phyloP scores from a whole-genome alignment of 1,140 invertebrate species.

The Aphaenogaster rudis region DNA sequence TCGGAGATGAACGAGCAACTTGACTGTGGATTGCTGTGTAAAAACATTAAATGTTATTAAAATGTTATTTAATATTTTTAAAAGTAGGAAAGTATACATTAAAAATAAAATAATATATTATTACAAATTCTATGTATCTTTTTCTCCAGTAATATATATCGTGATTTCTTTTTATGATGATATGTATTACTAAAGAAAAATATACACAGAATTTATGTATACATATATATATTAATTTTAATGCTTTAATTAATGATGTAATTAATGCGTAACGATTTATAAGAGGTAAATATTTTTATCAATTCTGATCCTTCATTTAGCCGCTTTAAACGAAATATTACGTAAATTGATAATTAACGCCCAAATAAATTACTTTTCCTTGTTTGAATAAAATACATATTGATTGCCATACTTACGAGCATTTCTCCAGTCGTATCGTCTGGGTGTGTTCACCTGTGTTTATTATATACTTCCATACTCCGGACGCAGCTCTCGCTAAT shows the following conservation, averaged over 20 bases:
- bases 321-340: neutral
- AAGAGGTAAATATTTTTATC: neutral
- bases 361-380: conserved; percentile 36
- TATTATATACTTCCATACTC: conserved; percentile 95
- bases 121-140: neutral
- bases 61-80: neutral
- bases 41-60: neutral
- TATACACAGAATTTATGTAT: neutral
- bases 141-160: neutral
- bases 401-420: conserved; percentile 89
- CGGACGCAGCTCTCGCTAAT: conserved; percentile 92
- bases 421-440: conserved; percentile 94
- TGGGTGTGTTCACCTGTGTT: conserved; percentile 95
- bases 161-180: too few relatives aligned
- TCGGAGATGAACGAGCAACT: conserved; percentile 93
- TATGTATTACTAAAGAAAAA: too few relatives aligned
- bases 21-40: conserved; percentile 90
- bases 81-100: neutral
- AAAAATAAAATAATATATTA: neutral
- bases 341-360: conserved; percentile 33
- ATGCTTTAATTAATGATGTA: neutral
- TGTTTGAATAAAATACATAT: neutral
- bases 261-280: neutral
- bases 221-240: neutral
- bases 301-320: neutral